Percentiles rank a stretch among this genome's conserved stretches.
These are phyloP conservation scores for Euura saliciscinereae DNA, from an alignment of 1,140 invertebrate genomes.

Conservation along the genomic window DNA sequence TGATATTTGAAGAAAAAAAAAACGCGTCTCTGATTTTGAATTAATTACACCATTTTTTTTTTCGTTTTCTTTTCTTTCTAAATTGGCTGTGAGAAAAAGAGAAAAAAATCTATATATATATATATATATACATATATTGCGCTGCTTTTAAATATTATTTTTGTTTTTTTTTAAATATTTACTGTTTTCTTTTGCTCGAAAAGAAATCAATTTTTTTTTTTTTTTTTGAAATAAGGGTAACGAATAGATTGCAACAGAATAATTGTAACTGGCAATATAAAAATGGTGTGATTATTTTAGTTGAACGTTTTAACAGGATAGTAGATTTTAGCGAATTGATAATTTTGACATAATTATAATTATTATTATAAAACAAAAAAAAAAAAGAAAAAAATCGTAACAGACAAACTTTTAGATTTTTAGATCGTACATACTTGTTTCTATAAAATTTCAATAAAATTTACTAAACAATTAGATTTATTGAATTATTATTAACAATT, in stretches of 20 bases:
- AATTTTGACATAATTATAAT: conserved; percentile 4
- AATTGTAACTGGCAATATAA: not conserved
- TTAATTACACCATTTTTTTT: not conserved
- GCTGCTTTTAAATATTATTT: too few species aligned
- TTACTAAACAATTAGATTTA: not conserved
- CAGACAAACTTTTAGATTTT: not conserved
- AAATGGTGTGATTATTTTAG: not conserved
- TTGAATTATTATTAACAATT: not conserved
- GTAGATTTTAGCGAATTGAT: not conserved
- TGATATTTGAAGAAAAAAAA: not conserved
- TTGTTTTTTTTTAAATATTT: too few species aligned
- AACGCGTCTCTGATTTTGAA: not conserved
- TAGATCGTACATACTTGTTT: not conserved
- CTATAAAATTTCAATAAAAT: not conserved
- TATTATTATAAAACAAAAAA: not conserved
- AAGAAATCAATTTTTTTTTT: not conserved
- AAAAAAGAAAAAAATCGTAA: not conserved
- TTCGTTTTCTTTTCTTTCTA: too few species aligned
- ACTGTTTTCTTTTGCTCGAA: not conserved
- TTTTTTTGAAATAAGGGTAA: not conserved
- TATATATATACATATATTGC: too few species aligned
- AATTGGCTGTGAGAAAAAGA: not conserved
- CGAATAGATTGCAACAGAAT: too few species aligned
- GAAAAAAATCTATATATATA: too few species aligned
- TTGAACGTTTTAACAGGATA: not conserved